phyloP scores from a whole-genome alignment of 2,797 vertebrate genomes.

The Macropus fuliginosus region DNA sequence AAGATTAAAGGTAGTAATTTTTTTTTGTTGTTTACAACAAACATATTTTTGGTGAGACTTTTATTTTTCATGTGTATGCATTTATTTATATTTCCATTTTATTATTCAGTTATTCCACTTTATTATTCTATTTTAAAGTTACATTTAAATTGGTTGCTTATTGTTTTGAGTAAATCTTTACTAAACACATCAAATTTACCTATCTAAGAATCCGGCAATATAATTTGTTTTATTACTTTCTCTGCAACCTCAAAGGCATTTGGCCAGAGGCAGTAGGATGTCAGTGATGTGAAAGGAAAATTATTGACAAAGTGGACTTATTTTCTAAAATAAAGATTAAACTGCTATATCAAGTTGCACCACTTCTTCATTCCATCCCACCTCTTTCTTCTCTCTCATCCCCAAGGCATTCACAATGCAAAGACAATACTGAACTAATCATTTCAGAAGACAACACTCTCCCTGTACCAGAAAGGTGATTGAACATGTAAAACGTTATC shows the following conservation, averaged over 20 bases:
- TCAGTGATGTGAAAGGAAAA: conserved; percentile 47
- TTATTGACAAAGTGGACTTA: neutral
- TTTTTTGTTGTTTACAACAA: conserved; percentile 50
- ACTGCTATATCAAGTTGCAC: conserved; percentile 1
- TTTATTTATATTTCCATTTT: conserved; percentile 74
- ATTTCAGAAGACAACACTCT: neutral
- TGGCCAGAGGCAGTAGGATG: neutral
- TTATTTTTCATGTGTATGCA: conserved; percentile 58
- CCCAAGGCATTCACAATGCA: neutral
- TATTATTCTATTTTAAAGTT: conserved; percentile 68
- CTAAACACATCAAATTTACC: conserved; percentile 64
- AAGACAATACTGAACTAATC: neutral
- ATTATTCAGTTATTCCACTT: conserved; percentile 62
- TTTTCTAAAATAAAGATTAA: conserved; percentile 50
- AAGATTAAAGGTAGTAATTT: conserved; percentile 67
- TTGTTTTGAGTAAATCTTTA: conserved; percentile 66
- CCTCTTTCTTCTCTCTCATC: neutral
- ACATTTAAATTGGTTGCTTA: conserved; percentile 64
- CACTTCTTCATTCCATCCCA: neutral
- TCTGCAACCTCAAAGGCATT: conserved; percentile 55
- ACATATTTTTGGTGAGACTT: conserved; percentile 46
- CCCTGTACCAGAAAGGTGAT: neutral
- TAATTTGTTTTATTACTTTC: conserved; percentile 36
- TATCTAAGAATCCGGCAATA: conserved; percentile 45
- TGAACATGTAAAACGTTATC: neutral